Conservation (phyloP, 2,797 vertebrate genomes). For the Catostomus latipinnis region DNA sequence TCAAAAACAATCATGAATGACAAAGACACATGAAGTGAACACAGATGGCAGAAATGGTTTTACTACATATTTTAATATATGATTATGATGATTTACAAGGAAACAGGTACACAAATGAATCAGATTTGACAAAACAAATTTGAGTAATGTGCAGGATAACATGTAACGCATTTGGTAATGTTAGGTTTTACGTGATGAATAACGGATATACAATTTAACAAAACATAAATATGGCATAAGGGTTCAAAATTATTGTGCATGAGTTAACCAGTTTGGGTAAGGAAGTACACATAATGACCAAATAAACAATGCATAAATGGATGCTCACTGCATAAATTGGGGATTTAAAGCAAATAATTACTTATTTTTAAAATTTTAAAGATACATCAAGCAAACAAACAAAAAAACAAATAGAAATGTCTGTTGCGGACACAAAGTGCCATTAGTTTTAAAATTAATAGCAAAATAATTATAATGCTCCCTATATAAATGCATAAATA, state of each 20-base stretch:
- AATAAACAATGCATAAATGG: background rate
- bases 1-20: slow-evolving; percentile 19
- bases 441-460: background rate
- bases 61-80: slow-evolving; percentile 50
- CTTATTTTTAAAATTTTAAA: background rate
- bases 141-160: slow-evolving; percentile 20
- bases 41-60: slow-evolving; percentile 40
- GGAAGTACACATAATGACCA: background rate
- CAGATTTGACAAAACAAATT: slow-evolving; percentile 9
- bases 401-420: background rate
- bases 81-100: slow-evolving; percentile 13
- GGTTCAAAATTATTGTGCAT: slow-evolving; percentile 8
- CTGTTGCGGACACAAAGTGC: background rate
- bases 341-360: background rate
- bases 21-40: slow-evolving; percentile 41
- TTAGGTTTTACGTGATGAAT: background rate
- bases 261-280: background rate
- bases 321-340: background rate
- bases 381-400: background rate
- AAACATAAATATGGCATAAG: slow-evolving; percentile 23
- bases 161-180: slow-evolving; percentile 2
- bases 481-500: slow-evolving; percentile 12
- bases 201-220: slow-evolving; percentile 29
- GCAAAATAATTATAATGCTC: background rate
- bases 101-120: slow-evolving; percentile 15